Conservation (phyloP, 2,113 vertebrate species). For the Hiodon alosoides region DNA sequence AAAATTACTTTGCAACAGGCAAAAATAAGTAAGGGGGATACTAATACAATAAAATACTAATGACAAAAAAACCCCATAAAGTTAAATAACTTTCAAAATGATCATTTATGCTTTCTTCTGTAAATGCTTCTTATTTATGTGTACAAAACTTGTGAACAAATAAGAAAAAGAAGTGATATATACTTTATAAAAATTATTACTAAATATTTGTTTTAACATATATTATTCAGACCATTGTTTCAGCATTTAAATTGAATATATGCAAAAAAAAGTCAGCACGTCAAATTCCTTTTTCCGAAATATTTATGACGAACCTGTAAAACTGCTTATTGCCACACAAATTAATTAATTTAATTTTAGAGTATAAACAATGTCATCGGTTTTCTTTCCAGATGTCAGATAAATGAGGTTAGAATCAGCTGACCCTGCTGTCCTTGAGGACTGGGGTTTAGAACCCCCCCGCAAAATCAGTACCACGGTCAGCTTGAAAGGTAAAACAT, state of each 20-base stretch:
- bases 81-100: slow-evolving; percentile 5
- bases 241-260: background rate
- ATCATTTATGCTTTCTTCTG: slow-evolving; percentile 35
- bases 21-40: slow-evolving; percentile 16
- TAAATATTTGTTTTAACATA: slow-evolving; percentile 87
- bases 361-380: no score
- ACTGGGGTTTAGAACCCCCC: no score
- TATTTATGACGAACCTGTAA: slow-evolving; percentile 53
- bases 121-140: slow-evolving; percentile 40
- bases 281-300: slow-evolving; percentile 66
- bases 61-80: slow-evolving; percentile 43
- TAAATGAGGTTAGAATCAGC: no score
- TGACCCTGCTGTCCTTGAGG: no score
- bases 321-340: slow-evolving; percentile 53
- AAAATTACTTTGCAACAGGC: slow-evolving; percentile 25
- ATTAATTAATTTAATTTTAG: background rate
- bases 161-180: slow-evolving; percentile 82
- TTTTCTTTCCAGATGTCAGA: no score
- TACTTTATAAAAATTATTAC: slow-evolving; percentile 70
- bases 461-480: slow-evolving; percentile 65
- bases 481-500: slow-evolving; percentile 59
- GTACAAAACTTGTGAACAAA: slow-evolving; percentile 61
- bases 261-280: slow-evolving; percentile 67
- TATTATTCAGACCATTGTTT: slow-evolving; percentile 83
- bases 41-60: slow-evolving; percentile 21